Conservation (phyloP, 2,888 invertebrate species). For the Theretra japonica region DNA sequence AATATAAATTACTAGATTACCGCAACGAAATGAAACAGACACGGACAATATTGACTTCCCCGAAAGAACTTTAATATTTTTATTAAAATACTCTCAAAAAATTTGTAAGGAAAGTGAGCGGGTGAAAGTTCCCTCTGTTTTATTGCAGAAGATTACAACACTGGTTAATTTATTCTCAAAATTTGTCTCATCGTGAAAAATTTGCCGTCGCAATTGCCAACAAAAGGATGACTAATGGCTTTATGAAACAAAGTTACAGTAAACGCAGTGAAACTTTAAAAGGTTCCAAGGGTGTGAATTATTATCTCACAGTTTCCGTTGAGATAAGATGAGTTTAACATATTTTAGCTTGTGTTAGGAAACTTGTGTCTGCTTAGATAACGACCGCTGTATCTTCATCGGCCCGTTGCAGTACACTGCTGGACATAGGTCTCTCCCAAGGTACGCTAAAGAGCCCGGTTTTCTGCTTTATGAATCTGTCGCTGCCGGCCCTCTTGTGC, state of each 20-base stretch:
- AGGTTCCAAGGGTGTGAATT: slow-evolving; percentile 77
- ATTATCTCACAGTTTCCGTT: slow-evolving; percentile 68
- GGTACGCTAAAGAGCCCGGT: too few relatives aligned
- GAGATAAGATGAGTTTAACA: slow-evolving; percentile 48
- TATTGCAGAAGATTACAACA: slow-evolving; percentile 79
- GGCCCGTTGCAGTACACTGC: too few relatives aligned
- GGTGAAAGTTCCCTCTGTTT: slow-evolving; percentile 50
- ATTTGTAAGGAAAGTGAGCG: slow-evolving; percentile 43
- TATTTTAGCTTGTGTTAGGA: neutral
- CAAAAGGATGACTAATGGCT: slow-evolving; percentile 83
- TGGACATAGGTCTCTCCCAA: too few relatives aligned
- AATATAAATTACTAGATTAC: too few relatives aligned
- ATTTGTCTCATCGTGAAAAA: slow-evolving; percentile 84
- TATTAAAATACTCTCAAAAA: slow-evolving; percentile 44
- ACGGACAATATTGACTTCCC: neutral
- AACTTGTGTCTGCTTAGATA: too few relatives aligned
- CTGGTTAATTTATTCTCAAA: slow-evolving; percentile 81
- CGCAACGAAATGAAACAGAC: neutral
- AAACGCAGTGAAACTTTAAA: slow-evolving; percentile 72
- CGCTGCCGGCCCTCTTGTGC: too few relatives aligned
- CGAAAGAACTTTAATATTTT: slow-evolving; percentile 34
- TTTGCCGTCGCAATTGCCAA: slow-evolving; percentile 77
- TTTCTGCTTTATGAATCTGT: too few relatives aligned
- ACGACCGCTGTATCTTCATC: too few relatives aligned
- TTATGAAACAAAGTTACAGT: slow-evolving; percentile 79